phyloP scores from a whole-genome alignment of 1,140 invertebrate species.

The Bacillus rossius region DNA sequence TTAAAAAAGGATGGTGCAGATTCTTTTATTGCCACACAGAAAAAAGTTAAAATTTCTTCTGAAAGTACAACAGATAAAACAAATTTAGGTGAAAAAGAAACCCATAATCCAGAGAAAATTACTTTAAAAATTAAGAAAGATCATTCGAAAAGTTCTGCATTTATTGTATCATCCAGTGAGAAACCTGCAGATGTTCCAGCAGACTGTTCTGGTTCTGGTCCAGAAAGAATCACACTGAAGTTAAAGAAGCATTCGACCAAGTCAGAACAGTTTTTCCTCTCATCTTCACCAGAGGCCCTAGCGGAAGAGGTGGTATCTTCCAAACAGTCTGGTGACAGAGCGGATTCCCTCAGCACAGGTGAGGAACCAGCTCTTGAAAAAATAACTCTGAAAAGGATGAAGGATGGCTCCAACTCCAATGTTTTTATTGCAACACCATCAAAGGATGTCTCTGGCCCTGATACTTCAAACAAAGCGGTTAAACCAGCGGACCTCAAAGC shows the following conservation, averaged over 20 bases:
- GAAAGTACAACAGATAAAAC: not conserved
- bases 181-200: not conserved
- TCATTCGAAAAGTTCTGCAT: not conserved
- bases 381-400: constrained; percentile 7
- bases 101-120: constrained; percentile 5
- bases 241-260: constrained; percentile 10
- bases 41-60: not conserved
- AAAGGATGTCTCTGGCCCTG: not conserved
- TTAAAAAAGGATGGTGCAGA: constrained; percentile 2
- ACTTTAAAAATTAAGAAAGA: constrained; percentile 12
- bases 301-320: not conserved
- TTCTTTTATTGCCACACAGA: not conserved
- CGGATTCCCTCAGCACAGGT: not conserved
- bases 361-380: not conserved
- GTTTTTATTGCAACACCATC: not conserved
- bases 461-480: not conserved
- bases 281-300: too few species aligned
- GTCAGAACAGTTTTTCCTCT: not conserved
- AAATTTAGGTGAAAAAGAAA: not conserved
- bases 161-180: not conserved
- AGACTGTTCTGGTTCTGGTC: not conserved
- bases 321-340: not conserved
- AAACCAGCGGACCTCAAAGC: not conserved
- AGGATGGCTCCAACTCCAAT: constrained; percentile 1
- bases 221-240: constrained; percentile 11